Evolutionary conservation across 2,797 vertebrate genomes (phyloP).

Genomic region (Setipinna tenuifilis): DNA sequence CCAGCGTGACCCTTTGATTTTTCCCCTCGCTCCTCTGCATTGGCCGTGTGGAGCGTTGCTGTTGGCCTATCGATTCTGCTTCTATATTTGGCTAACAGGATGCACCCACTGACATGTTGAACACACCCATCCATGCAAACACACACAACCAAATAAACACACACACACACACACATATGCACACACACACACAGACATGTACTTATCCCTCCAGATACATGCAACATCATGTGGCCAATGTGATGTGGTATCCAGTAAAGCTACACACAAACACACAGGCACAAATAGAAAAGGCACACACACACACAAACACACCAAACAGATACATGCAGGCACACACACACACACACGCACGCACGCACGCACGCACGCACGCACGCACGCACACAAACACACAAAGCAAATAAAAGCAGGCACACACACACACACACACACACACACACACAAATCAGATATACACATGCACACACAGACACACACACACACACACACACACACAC

Average conservation of each 20-base stretch:
- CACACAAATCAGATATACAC: too few species aligned
- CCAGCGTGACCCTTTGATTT: not conserved
- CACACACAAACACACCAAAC: too few species aligned
- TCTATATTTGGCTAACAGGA: slow-evolving; percentile 4
- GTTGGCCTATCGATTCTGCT: not conserved
- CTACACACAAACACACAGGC: too few species aligned
- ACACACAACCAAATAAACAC: not conserved
- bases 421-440: not conserved
- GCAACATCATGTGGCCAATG: not conserved
- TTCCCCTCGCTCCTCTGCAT: not conserved
- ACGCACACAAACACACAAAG: too few species aligned
- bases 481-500: not conserved
- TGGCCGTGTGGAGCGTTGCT: not conserved
- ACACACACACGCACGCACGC: too few species aligned
- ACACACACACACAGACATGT: not conserved
- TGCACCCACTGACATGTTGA: not conserved
- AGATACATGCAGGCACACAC: too few species aligned
- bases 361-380: too few species aligned
- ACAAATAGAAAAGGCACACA: too few species aligned
- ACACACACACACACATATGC: not conserved
- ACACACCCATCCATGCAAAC: not conserved
- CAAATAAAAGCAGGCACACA: too few species aligned
- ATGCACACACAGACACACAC: not conserved
- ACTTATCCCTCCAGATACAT: not conserved
- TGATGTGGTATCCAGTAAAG: not conserved